phyloP scores from a whole-genome alignment of 2,888 invertebrate genomes.

The Pyrochroa serraticornis region DNA sequence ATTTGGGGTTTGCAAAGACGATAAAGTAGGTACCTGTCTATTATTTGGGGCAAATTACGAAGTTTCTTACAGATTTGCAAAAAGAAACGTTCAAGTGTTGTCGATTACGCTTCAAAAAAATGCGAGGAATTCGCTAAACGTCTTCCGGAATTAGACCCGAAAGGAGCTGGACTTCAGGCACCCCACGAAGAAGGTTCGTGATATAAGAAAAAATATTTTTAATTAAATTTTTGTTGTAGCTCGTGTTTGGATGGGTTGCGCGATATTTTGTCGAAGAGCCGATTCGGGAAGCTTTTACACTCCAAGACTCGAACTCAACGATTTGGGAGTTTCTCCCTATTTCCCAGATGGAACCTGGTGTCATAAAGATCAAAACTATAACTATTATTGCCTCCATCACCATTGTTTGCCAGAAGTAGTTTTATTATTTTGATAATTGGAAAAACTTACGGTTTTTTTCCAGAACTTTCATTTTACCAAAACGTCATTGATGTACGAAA shows the following conservation, averaged over 20 bases:
- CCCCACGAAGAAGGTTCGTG: slow-evolving; percentile 68
- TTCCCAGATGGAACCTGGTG: slow-evolving; percentile 86
- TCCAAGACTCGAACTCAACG: slow-evolving; percentile 76
- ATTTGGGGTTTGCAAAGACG: slow-evolving; percentile 71
- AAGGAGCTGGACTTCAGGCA: slow-evolving; percentile 75
- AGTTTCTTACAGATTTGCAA: slow-evolving; percentile 54
- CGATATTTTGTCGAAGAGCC: slow-evolving; percentile 74
- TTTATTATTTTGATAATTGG: not conserved
- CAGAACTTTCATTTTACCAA: slow-evolving; percentile 69
- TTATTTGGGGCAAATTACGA: not conserved
- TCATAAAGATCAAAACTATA: slow-evolving; percentile 66
- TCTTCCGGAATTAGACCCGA: slow-evolving; percentile 67
- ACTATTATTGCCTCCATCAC: slow-evolving; percentile 77
- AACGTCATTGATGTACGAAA: slow-evolving; percentile 55
- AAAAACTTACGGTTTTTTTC: slow-evolving; percentile 29
- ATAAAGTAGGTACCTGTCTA: slow-evolving; percentile 58
- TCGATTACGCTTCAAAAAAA: slow-evolving; percentile 67
- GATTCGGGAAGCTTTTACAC: slow-evolving; percentile 75
- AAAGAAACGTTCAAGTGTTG: slow-evolving; percentile 61
- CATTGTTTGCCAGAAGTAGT: slow-evolving; percentile 75
- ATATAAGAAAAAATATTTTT: not conserved
- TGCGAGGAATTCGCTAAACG: slow-evolving; percentile 69
- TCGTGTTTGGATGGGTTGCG: slow-evolving; percentile 80
- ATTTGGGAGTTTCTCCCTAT: slow-evolving; percentile 73
- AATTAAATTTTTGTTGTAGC: slow-evolving; percentile 52